These are phyloP conservation scores for Dryas iulia DNA, from an alignment of 1,140 invertebrate species.

Conservation along the genomic window DNA sequence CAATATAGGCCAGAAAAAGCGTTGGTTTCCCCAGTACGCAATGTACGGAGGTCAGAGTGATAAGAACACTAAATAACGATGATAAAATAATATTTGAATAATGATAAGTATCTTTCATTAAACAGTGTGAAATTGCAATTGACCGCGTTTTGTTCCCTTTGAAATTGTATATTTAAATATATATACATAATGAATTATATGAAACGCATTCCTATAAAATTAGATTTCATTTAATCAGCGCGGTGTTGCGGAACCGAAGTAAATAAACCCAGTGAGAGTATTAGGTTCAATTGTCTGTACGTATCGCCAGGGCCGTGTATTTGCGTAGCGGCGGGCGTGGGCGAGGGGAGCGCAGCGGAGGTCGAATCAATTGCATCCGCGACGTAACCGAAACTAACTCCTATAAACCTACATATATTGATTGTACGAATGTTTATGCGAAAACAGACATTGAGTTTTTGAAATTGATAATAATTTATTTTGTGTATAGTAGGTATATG, in stretches of 20 bases:
- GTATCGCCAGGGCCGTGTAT: conserved; percentile 23
- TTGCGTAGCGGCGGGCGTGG: conserved; percentile 19
- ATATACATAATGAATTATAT: too few species aligned
- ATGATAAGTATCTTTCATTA: too few species aligned
- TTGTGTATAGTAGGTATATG: too few species aligned
- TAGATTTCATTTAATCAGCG: background rate
- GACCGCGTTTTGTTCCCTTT: background rate
- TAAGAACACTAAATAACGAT: too few species aligned
- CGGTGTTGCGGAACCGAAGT: background rate
- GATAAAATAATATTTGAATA: too few species aligned
- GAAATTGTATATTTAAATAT: background rate
- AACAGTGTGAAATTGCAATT: too few species aligned
- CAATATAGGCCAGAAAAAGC: too few species aligned
- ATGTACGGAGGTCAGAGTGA: too few species aligned
- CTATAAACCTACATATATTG: background rate
- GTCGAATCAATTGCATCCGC: conserved; percentile 49
- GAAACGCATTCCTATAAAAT: background rate
- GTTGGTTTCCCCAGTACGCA: too few species aligned
- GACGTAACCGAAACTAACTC: background rate
- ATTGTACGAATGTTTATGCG: too few species aligned
- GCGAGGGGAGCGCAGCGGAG: conserved; percentile 28
- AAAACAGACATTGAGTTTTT: too few species aligned
- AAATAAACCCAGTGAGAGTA: background rate
- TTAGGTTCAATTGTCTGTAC: conserved; percentile 17
- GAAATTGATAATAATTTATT: too few species aligned